Evolutionary conservation across 2,888 invertebrate genomes (phyloP), one percentile per base, ranked within the genome.

Genomic region (Odontocerum albicorne): DNA sequence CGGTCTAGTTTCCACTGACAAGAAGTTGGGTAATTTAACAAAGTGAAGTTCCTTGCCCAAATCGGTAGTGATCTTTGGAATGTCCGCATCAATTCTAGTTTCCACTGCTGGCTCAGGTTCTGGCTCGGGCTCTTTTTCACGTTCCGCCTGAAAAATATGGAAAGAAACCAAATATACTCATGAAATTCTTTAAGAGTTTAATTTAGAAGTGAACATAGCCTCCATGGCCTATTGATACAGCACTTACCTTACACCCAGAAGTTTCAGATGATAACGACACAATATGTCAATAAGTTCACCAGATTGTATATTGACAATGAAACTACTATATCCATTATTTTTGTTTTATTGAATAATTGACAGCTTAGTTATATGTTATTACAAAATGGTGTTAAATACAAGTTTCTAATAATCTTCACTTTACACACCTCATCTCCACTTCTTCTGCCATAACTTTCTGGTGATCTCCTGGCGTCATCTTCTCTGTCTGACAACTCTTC

Each of bases 1-100:
- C 0, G 98, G 98, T 61, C 97, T 79, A 0, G 96, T 96, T 71
- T 98, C 98, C 33, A 99, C 96, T 0, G 96, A 97, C 66, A 99
- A 83, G 73, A 99, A 99, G 74, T 99, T 99, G 2, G 99, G 99
- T 55, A 99, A 74, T 70, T 98, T 97, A 0, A 98, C 95, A 65
- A 97, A 97, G 70, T 97, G 93, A 65, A 96, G 82, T 67, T 95
- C 94, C 62, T 86, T 87, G 46, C 96, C 96, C 1, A 97, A 77
- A 72, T 96, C 92, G 1, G 95, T 92, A 64, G 87, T 87, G 57
- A 98, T 96, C 73, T 94, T 89, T 1, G 97, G 97, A 71, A 98
- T 96, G 76, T 96, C 94, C 1, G 96, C 96, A 65, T 97, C 96
- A 53, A 98, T 97, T 63, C 94, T 80, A 0, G 96, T 96, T 73